Evolutionary conservation across 1,140 invertebrate species (phyloP).

Genomic region (Ostrea edulis): DNA sequence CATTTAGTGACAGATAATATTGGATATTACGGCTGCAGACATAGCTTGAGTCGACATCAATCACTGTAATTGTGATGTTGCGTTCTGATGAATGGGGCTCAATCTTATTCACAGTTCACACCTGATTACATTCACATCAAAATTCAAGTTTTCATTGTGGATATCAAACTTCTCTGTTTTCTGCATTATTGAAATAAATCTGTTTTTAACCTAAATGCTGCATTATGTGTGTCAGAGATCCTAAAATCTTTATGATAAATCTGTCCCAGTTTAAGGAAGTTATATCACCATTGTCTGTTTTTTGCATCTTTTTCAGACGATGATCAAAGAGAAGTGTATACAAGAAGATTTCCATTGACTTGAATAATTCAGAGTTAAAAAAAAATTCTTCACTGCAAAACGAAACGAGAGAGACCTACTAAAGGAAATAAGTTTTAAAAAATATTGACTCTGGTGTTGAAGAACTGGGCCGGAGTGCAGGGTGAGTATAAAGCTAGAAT

Average conservation of each 20-base stretch:
- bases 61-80: background rate
- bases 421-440: background rate
- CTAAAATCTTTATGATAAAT: background rate
- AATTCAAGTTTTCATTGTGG: background rate
- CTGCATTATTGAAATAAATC: background rate
- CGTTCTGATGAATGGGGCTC: background rate
- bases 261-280: slow-evolving; percentile 14
- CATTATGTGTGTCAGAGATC: background rate
- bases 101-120: background rate
- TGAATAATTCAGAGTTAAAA: background rate
- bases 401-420: background rate
- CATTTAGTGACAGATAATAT: background rate
- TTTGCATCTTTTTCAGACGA: slow-evolving; percentile 17
- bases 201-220: background rate
- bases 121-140: background rate
- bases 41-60: background rate
- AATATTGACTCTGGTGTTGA: background rate
- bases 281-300: slow-evolving; percentile 1
- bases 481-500: background rate
- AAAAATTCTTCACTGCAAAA: background rate
- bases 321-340: background rate
- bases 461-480: background rate
- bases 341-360: background rate
- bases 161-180: background rate
- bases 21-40: background rate